Conservation (phyloP, 2,113 vertebrate species). For the Cephalopterus ornatus region DNA sequence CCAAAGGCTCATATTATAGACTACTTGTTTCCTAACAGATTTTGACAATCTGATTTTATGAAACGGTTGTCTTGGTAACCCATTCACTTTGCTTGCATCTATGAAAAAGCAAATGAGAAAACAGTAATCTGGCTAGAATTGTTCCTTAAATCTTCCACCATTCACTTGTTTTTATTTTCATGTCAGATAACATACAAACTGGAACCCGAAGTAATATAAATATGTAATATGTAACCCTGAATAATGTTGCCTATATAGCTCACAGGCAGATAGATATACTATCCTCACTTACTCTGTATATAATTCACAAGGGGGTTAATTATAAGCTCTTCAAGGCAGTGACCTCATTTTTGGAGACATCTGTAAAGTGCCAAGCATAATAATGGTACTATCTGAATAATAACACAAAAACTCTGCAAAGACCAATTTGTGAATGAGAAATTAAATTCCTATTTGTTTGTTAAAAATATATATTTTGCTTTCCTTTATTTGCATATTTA, state of each 20-base stretch:
- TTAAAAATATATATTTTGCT: neutral
- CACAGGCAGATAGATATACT: neutral
- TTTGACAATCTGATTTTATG: conserved; percentile 33
- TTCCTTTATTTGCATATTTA: neutral
- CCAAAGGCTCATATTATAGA: conserved; percentile 19
- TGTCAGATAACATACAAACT: neutral
- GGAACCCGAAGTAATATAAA: neutral
- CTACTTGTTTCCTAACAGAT: conserved; percentile 31
- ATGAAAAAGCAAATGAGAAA: neutral
- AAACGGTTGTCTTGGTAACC: conserved; percentile 48
- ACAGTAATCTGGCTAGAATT: neutral
- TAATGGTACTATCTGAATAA: neutral
- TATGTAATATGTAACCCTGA: neutral
- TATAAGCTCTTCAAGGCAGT: conserved; percentile 48
- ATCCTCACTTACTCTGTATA: neutral
- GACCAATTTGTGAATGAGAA: neutral
- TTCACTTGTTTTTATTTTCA: neutral
- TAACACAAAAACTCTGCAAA: neutral
- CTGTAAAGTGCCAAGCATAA: conserved; percentile 21
- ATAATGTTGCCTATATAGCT: neutral
- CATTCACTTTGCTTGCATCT: conserved; percentile 40
- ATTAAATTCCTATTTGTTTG: neutral
- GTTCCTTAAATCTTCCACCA: neutral
- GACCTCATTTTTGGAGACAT: conserved; percentile 58
- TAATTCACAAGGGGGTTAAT: conserved; percentile 45